Evolutionary conservation across 2,797 vertebrate species (phyloP).

Genomic region (Phrynocephalus guinanensis): DNA sequence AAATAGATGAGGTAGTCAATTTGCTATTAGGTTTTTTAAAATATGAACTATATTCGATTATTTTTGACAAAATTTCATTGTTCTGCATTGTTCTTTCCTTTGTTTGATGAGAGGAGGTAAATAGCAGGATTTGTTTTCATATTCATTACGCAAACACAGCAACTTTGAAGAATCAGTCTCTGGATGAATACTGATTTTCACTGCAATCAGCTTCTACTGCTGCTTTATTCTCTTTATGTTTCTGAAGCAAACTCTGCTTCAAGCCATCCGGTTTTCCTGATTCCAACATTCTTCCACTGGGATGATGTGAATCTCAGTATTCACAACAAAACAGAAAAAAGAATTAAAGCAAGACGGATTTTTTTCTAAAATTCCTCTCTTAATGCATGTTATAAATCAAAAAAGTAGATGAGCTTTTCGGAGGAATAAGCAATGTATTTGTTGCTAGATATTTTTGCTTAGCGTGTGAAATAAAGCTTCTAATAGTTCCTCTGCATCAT

Average conservation of each 20-base stretch:
- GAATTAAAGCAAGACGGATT: background rate
- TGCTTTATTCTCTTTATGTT: background rate
- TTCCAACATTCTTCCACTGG: background rate
- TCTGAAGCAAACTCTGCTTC: background rate
- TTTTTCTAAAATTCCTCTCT: background rate
- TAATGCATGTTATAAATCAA: background rate
- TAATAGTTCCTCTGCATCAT: slow-evolving; percentile 5
- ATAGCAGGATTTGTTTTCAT: no score
- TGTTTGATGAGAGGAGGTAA: no score
- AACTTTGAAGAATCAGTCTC: no score
- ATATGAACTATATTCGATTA: no score
- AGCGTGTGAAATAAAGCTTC: background rate
- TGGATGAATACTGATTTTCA: no score
- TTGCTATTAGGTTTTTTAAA: no score
- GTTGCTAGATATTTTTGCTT: slow-evolving; percentile 4
- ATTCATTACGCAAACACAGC: no score
- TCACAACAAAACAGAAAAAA: background rate
- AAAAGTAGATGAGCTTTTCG: background rate
- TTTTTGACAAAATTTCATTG: no score
- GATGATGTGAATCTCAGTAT: background rate
- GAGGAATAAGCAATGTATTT: background rate
- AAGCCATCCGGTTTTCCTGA: background rate
- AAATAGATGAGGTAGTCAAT: no score
- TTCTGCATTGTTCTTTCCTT: no score
- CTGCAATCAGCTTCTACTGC: background rate